A percentile compares a stretch with the other conserved stretches of the same genome.
These are phyloP conservation scores for Centrocercus urophasianus DNA, from an alignment of 2,113 vertebrate species.

Conservation along the genomic window DNA sequence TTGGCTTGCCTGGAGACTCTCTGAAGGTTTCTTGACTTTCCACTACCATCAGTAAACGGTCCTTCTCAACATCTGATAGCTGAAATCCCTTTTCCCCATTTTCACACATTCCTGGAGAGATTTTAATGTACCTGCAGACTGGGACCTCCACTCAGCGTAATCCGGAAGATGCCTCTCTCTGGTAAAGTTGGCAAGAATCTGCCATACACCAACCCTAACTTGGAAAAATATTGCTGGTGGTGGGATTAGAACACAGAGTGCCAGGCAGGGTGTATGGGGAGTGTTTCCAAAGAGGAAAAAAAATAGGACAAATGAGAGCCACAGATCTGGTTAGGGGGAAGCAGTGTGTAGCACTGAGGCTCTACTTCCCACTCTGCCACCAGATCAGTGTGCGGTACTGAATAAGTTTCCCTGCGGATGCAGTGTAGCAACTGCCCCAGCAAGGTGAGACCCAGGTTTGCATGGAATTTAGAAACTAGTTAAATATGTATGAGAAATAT, in stretches of 20 bases:
- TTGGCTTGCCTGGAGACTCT: background rate
- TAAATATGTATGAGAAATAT: conserved; percentile 43
- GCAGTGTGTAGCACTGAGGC: rapidly evolving
- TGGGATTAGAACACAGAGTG: background rate
- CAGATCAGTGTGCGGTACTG: background rate
- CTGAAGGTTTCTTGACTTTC: background rate
- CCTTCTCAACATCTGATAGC: background rate
- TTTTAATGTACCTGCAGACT: background rate
- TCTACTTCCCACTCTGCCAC: rapidly evolving
- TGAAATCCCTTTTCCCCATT: background rate
- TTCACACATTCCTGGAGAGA: rapidly evolving
- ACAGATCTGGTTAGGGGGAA: background rate
- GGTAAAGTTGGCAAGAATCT: background rate
- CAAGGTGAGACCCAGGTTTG: background rate
- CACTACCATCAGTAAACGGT: background rate
- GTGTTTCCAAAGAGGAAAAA: background rate
- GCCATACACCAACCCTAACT: background rate
- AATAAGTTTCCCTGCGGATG: background rate
- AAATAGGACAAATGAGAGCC: background rate
- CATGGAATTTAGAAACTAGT: background rate
- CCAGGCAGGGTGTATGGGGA: rapidly evolving
- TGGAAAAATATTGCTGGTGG: background rate
- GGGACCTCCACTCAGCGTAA: background rate
- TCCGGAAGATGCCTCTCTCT: background rate
- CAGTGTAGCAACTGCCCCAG: background rate